These are phyloP conservation scores for Branchellion lobata DNA, from an alignment of 2,888 invertebrate species.

Conservation along the genomic window DNA sequence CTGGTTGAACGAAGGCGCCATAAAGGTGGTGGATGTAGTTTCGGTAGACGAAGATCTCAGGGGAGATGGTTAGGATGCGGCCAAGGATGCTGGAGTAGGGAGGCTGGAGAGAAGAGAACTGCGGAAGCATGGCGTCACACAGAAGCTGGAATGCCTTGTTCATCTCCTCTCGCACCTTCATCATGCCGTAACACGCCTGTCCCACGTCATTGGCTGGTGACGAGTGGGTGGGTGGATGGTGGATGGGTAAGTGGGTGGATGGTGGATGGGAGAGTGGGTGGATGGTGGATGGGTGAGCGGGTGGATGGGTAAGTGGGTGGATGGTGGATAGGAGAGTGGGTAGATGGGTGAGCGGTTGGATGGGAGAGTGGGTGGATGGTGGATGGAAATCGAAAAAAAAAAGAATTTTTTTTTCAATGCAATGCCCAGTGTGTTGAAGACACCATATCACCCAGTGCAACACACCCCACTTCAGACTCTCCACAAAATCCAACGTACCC, in stretches of 20 bases:
- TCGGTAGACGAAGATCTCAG: constrained; percentile 43
- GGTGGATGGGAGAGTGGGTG: no score
- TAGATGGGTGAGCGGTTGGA: no score
- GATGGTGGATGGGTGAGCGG: no score
- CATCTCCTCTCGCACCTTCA: constrained; percentile 88
- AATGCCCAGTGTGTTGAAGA: no score
- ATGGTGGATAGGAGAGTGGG: no score
- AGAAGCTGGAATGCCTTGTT: constrained; percentile 89
- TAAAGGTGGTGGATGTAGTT: constrained; percentile 29
- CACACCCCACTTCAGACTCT: no score
- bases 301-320: no score
- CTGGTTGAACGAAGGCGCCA: neutral
- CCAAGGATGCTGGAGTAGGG: constrained; percentile 42
- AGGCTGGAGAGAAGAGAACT: constrained; percentile 53
- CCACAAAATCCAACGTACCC: neutral
- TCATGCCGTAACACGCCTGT: constrained; percentile 88
- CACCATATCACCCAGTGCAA: no score
- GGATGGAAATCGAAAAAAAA: no score
- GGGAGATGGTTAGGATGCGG: constrained; percentile 40
- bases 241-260: neutral
- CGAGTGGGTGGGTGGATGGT: neutral
- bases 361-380: no score
- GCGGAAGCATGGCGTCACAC: constrained; percentile 57
- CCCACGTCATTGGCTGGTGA: constrained; percentile 88
- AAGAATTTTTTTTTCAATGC: no score